Conservation (phyloP, 2,888 invertebrate genomes). For the Parnassius orleans region DNA sequence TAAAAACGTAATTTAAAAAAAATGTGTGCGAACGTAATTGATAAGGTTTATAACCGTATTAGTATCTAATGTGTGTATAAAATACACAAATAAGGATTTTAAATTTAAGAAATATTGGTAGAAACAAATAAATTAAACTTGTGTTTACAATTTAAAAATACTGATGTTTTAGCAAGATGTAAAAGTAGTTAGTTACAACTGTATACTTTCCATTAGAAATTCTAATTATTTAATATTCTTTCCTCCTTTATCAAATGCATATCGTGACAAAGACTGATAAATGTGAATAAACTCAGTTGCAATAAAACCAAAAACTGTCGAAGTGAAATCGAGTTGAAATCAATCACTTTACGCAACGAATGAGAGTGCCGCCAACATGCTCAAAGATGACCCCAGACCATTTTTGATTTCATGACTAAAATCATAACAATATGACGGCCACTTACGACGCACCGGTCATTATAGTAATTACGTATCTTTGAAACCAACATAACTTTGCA, state of each 20-base stretch:
- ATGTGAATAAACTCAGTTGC: conserved; percentile 29
- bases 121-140: too few species aligned
- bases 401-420: conserved; percentile 74
- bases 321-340: conserved; percentile 60
- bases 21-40: too few species aligned
- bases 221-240: too few species aligned
- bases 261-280: conserved; percentile 51
- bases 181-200: too few species aligned
- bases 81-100: too few species aligned
- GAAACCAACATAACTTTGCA: conserved; percentile 46
- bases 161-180: too few species aligned
- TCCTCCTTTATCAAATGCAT: conserved; percentile 17
- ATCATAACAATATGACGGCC: conserved; percentile 70
- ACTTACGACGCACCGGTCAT: conserved; percentile 69
- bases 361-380: conserved; percentile 46
- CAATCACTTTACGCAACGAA: conserved; percentile 61
- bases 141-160: too few species aligned
- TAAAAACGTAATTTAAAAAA: too few species aligned
- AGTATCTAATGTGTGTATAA: too few species aligned
- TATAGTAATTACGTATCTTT: conserved; percentile 67
- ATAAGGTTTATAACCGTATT: too few species aligned
- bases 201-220: too few species aligned
- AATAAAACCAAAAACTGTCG: conserved; percentile 30
- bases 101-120: too few species aligned
- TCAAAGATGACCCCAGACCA: conserved; percentile 64